Evolutionary conservation across 2,113 vertebrate genomes (phyloP).

Genomic region (Callorhinus ursinus): DNA sequence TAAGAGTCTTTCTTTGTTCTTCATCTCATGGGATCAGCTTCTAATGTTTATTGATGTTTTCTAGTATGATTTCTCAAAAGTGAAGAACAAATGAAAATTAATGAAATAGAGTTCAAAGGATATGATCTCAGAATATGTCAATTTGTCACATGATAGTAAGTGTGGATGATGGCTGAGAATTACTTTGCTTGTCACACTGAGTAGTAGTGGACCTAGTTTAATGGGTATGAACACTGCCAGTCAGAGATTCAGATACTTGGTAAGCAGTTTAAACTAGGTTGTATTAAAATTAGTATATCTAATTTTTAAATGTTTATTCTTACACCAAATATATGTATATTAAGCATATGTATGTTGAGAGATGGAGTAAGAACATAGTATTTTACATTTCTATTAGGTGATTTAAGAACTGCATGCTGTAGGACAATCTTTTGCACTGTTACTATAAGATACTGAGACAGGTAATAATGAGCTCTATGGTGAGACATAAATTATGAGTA

Average conservation of each 20-base stretch:
- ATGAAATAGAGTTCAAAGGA: neutral
- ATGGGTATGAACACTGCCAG: neutral
- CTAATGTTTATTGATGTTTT: constrained; percentile 30
- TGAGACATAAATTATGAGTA: neutral
- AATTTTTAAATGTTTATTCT: constrained; percentile 1
- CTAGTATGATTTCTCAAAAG: neutral
- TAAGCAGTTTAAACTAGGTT: neutral
- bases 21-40: constrained; percentile 19
- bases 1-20: neutral
- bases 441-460: neutral
- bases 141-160: neutral
- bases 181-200: neutral
- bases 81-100: constrained; percentile 25
- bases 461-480: neutral
- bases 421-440: neutral
- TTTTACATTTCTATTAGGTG: neutral
- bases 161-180: neutral
- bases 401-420: neutral
- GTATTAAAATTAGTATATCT: neutral
- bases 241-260: neutral
- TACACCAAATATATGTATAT: neutral
- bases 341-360: neutral
- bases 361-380: neutral
- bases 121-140: neutral
- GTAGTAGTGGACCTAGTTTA: neutral